Evolutionary conservation across 2,797 vertebrate genomes (phyloP).

Genomic region (Ctenopoma multispine): DNA sequence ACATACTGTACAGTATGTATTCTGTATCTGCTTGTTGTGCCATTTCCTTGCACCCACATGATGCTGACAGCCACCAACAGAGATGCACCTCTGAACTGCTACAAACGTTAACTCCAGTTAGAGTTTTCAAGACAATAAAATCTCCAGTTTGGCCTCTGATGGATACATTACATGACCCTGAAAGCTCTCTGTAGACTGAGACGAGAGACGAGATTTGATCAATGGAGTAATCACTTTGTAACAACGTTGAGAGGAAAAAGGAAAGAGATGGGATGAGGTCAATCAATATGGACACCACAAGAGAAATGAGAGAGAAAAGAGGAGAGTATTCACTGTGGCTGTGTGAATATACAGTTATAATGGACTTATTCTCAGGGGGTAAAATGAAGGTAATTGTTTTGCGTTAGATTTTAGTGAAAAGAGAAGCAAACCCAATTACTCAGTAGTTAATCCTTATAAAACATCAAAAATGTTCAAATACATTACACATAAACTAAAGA

Average conservation of each 20-base stretch:
- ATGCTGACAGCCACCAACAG: neutral
- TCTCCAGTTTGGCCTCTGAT: constrained; percentile 20
- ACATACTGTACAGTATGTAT: neutral
- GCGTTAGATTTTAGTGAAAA: no score
- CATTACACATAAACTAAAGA: no score
- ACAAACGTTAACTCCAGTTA: constrained; percentile 1
- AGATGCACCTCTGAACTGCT: constrained; percentile 5
- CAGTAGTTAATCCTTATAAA: no score
- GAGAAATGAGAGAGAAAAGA: constrained; percentile 11
- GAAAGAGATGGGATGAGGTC: constrained; percentile 29
- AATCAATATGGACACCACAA: constrained; percentile 41
- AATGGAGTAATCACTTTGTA: constrained; percentile 44
- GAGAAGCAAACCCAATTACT: no score
- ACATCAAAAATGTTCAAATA: no score
- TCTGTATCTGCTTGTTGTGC: neutral
- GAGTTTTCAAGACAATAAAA: neutral
- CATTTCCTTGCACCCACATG: neutral
- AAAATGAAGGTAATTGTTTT: neutral
- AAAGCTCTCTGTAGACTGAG: constrained; percentile 9
- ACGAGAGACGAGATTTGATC: constrained; percentile 32
- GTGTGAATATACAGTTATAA: constrained; percentile 13
- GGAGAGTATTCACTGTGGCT: neutral
- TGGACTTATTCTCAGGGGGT: neutral
- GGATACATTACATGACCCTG: neutral
- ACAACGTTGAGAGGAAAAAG: constrained; percentile 28